phyloP scores from a whole-genome alignment of 2,113 vertebrate genomes.

The Elephas maximus region DNA sequence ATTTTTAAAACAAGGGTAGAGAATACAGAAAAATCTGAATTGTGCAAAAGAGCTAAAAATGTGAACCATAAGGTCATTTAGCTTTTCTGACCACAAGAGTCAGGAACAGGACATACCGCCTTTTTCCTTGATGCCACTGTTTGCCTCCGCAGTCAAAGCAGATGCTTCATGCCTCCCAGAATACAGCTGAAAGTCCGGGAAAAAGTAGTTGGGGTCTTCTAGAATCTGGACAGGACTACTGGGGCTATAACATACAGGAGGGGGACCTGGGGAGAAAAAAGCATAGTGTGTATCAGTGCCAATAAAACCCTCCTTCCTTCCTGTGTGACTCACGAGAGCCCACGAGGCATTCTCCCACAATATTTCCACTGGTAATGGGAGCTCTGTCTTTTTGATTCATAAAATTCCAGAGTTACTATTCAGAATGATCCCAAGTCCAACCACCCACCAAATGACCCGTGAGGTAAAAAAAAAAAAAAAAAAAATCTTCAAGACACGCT shows the following conservation, averaged over 20 bases:
- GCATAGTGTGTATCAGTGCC: neutral
- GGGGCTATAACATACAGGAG: slow-evolving; percentile 86
- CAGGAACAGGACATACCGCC: slow-evolving; percentile 82
- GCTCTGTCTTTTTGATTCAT: slow-evolving; percentile 66
- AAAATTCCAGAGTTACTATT: slow-evolving; percentile 72
- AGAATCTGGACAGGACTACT: slow-evolving; percentile 84
- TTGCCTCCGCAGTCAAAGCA: slow-evolving; percentile 81
- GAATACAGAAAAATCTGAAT: neutral
- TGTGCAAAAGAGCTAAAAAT: neutral
- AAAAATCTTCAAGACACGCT: neutral
- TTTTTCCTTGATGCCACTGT: slow-evolving; percentile 85
- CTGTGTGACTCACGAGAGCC: neutral
- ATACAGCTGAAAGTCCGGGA: slow-evolving; percentile 86
- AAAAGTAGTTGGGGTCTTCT: slow-evolving; percentile 87
- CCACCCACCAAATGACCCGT: slow-evolving; percentile 44
- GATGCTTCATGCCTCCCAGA: slow-evolving; percentile 86
- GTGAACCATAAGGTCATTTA: neutral
- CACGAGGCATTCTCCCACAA: neutral
- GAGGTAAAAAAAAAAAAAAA: neutral
- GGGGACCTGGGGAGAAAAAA: slow-evolving; percentile 83
- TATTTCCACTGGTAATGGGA: neutral
- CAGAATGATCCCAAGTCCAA: slow-evolving; percentile 17
- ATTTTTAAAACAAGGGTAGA: slow-evolving; percentile 20
- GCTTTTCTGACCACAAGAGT: neutral
- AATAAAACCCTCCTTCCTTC: neutral